Evolutionary conservation across 1,140 invertebrate genomes (phyloP), one percentile per base, ranked within the genome.

Genomic region (Leptinotarsa undecemlineata): DNA sequence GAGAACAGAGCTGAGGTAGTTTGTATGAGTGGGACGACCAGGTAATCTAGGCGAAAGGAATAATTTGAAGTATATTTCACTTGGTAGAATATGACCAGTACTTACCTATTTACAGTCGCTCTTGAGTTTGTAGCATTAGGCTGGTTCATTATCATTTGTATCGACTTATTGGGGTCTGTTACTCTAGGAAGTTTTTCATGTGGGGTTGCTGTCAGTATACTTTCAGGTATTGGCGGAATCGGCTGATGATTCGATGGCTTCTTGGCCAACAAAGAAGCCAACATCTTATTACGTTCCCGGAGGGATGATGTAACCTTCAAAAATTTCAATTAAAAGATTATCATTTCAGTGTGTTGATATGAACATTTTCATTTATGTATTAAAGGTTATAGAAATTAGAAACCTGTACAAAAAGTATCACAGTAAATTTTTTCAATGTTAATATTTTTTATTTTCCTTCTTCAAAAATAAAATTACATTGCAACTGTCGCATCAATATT

Each of bases 221-320:
- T 90, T 21, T 88, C 87, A 75, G 91, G 88, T 74, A 91, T 88
- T 69, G 89, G 88, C 77, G 91, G 90, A 72, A 92, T 90, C 3
- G 88, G 88, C 60, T 92, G 90, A 67, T 91, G 90, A 51, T 90
- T 89, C n/a, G 92, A 89, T 68, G 93, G 91, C 79, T 93, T 90
- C 82, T 93, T 92, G 14, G 93, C 93, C 80, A 97, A 85, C 72
- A 97, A 85, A 63, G 91, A 91, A 14, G 95, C 94, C 75, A 97
- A 87, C 90, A 97, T 94, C 80, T 93, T 92, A 85, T 98, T 98
- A 81, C 92, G 93, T 83, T 94, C 90, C 84, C 92, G 93, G 4
- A 95, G 86, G 72, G 86, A 85, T 4, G 88, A 88, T 1, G 87
- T 86, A 1, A 87, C 88, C 77, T 87, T 82, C 68, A 76, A 61